Conservation (phyloP, 2,888 invertebrate species). For the Nephrotoma appendiculata region DNA sequence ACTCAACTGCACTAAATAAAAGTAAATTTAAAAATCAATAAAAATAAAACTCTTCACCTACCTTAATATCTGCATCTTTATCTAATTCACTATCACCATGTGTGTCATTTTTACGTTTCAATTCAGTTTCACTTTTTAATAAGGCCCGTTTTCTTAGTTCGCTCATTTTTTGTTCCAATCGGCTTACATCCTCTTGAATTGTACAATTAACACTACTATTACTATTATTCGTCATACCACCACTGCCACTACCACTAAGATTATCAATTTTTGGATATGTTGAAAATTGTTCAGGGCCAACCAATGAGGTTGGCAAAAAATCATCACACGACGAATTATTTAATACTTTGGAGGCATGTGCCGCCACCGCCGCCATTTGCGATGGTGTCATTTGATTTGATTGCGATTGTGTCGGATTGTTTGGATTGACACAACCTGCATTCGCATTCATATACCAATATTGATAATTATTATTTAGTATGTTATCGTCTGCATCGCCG, state of each 20-base stretch:
- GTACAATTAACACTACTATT: neutral
- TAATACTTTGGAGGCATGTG: neutral
- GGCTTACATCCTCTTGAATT: neutral
- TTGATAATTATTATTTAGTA: neutral
- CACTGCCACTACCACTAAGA: neutral
- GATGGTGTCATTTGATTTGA: neutral
- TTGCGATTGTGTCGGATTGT: neutral
- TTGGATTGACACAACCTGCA: neutral
- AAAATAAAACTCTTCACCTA: neutral
- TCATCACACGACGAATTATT: neutral
- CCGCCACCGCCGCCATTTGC: neutral
- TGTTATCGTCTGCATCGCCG: neutral
- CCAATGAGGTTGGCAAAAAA: neutral
- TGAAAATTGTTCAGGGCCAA: neutral
- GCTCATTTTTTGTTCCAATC: neutral
- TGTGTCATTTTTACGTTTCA: neutral
- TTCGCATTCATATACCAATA: neutral
- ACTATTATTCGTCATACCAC: neutral
- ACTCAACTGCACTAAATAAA: too few relatives aligned
- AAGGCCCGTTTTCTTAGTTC: neutral
- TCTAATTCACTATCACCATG: neutral
- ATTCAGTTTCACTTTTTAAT: neutral
- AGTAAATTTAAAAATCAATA: neutral
- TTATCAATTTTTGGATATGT: constrained; percentile 1
- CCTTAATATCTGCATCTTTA: neutral